These are phyloP conservation scores for Coregonus clupeaformis DNA, from an alignment of 2,113 vertebrate genomes.

Conservation along the genomic window DNA sequence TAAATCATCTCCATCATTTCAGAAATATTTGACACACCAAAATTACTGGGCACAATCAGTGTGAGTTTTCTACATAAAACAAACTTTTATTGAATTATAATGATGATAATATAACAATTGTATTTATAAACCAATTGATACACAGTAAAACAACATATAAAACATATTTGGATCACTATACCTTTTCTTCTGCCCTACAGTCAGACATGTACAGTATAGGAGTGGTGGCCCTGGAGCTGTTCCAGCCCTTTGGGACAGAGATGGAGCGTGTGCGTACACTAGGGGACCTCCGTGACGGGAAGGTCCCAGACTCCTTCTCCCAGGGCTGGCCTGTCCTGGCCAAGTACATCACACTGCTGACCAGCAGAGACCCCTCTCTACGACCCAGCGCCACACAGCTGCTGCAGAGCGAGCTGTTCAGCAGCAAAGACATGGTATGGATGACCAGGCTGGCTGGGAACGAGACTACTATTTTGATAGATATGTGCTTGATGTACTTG, in stretches of 20 bases:
- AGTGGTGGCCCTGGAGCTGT: constrained; percentile 90
- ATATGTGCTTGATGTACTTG: too few relatives aligned
- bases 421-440: constrained; percentile 77
- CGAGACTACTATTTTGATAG: too few relatives aligned
- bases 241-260: constrained; percentile 93
- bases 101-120: too few relatives aligned
- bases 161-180: too few relatives aligned
- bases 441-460: too few relatives aligned
- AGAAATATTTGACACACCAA: too few relatives aligned
- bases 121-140: too few relatives aligned
- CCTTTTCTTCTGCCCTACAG: constrained; percentile 59
- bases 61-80: too few relatives aligned
- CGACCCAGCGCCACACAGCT: constrained; percentile 85
- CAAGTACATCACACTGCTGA: constrained; percentile 81
- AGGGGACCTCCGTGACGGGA: constrained; percentile 74
- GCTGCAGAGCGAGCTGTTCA: constrained; percentile 86
- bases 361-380: constrained; percentile 66
- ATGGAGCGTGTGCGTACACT: constrained; percentile 90
- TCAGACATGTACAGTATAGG: constrained; percentile 98
- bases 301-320: constrained; percentile 74
- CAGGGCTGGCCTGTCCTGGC: constrained; percentile 81
- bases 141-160: too few relatives aligned
- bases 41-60: too few relatives aligned
- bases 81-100: too few relatives aligned
- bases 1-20: constrained; percentile 50